These are phyloP conservation scores for Channa maculata DNA, from an alignment of 2,113 vertebrate species.

Conservation along the genomic window DNA sequence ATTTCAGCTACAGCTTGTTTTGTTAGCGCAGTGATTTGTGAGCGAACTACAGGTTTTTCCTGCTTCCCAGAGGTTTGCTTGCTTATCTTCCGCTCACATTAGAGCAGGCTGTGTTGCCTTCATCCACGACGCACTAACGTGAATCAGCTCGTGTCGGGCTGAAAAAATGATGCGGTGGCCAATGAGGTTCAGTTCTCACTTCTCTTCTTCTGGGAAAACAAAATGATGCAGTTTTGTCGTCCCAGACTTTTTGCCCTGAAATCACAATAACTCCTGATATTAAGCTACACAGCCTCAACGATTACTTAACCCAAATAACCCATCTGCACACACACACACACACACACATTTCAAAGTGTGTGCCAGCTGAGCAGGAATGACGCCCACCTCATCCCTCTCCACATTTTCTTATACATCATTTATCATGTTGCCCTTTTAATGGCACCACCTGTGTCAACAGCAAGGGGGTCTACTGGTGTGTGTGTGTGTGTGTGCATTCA, in stretches of 20 bases:
- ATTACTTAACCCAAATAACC: constrained; percentile 19
- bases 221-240: too few relatives aligned
- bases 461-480: constrained; percentile 17
- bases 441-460: constrained; percentile 74
- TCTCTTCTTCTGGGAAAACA: too few relatives aligned
- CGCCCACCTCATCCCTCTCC: constrained; percentile 29
- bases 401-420: constrained; percentile 46
- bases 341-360: constrained; percentile 26
- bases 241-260: not conserved
- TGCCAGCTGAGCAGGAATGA: constrained; percentile 61
- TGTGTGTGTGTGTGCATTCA: constrained; percentile 38
- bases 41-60: too few relatives aligned
- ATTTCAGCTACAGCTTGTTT: too few relatives aligned
- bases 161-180: not conserved
- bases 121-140: not conserved
- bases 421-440: constrained; percentile 66
- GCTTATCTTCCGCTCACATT: too few relatives aligned
- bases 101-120: not conserved
- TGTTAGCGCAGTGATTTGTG: too few relatives aligned
- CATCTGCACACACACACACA: constrained; percentile 27
- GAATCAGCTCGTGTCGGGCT: not conserved
- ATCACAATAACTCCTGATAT: constrained; percentile 10
- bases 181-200: constrained; percentile 5
- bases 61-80: too few relatives aligned
- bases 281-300: constrained; percentile 13